Evolutionary conservation across 2,888 invertebrate species (phyloP).

Genomic region (Ariolimax columbianus): DNA sequence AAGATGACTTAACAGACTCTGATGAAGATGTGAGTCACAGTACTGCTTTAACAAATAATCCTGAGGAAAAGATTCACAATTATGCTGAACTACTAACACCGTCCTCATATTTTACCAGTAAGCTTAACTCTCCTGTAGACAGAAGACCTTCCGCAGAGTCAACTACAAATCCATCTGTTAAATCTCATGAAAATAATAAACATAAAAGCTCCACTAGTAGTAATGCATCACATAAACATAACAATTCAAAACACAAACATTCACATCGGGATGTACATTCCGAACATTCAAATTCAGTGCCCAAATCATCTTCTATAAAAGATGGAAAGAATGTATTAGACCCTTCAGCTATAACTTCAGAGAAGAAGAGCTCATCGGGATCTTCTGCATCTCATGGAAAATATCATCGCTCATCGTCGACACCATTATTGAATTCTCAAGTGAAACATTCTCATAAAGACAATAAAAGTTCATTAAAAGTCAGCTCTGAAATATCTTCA

Average conservation of each 20-base stretch:
- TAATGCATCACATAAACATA: not conserved
- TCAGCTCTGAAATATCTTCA: not conserved
- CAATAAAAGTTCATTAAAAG: slow-evolving; percentile 19
- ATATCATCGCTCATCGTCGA: not conserved
- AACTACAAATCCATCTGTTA: slow-evolving; percentile 14
- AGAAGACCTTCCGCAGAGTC: slow-evolving; percentile 21
- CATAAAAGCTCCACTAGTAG: slow-evolving; percentile 1
- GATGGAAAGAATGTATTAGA: slow-evolving; percentile 16
- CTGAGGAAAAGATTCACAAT: slow-evolving; percentile 40
- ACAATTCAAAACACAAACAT: not conserved
- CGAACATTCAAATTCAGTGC: slow-evolving; percentile 1
- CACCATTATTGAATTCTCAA: not conserved
- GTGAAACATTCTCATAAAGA: not conserved
- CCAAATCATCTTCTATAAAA: slow-evolving; percentile 30
- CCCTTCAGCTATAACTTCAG: slow-evolving; percentile 24
- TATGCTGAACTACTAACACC: slow-evolving; percentile 46
- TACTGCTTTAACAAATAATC: slow-evolving; percentile 9
- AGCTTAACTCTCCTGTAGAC: not conserved
- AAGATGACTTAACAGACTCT: slow-evolving; percentile 51
- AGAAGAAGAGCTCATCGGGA: slow-evolving; percentile 18
- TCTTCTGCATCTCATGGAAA: slow-evolving; percentile 12
- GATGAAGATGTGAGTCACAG: slow-evolving; percentile 46
- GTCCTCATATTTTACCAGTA: slow-evolving; percentile 40
- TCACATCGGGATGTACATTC: not conserved
- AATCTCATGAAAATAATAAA: not conserved